Base-by-base conservation (phyloP, 1,140 invertebrate genomes). In the Heliconius melpomene region DNA sequence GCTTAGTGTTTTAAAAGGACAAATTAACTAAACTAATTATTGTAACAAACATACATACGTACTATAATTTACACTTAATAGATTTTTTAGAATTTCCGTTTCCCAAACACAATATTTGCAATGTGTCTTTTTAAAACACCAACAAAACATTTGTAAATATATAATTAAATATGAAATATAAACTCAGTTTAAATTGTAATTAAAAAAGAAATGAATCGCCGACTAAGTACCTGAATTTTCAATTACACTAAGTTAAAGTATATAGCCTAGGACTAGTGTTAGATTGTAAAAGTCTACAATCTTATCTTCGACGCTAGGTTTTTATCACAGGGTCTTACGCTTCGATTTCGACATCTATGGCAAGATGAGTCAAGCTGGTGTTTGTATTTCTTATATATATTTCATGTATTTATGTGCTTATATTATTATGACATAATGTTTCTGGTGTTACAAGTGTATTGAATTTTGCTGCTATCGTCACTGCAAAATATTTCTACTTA, bases 141-240 rank as follows among this genome's bases (percentile, higher is more conserved):
- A 76, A 83, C 80, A 70, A 75, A 60, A 66, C 76, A 70, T 76
- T 84, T 92, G 91, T 92, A 93, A 89, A 93, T 93, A 91, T 87
- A 79, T 81, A 77, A 72, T 80, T 80, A 81, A 83, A 83, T 82
- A 85, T 86, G 77, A 87, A 85, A 74, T 84, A 83, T 82, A 85
- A 89, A 93, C 89, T 92, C 90, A 92, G 90, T 92, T 92, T 86
- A 89, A 90, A 89, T 86, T 85, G 84, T 85, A 88, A 90, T 88
- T 60, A 74, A 80, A 52, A 52, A 52, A 52, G 18, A 52, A 88
- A 84, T 80, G 86, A 88, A 90, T 90, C 89, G 91, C 91, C 90
- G 91, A 93, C 88, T 86, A 91, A 89, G 92, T 94, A 94, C 92
- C 92, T 94, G 92, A 94, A 86, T 88, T 85, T 93, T 94, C 91